Percentiles rank a stretch among this genome's conserved stretches.
Evolutionary conservation across 2,888 invertebrate species (phyloP).

Genomic region (Pristionchus exspectatus): DNA sequence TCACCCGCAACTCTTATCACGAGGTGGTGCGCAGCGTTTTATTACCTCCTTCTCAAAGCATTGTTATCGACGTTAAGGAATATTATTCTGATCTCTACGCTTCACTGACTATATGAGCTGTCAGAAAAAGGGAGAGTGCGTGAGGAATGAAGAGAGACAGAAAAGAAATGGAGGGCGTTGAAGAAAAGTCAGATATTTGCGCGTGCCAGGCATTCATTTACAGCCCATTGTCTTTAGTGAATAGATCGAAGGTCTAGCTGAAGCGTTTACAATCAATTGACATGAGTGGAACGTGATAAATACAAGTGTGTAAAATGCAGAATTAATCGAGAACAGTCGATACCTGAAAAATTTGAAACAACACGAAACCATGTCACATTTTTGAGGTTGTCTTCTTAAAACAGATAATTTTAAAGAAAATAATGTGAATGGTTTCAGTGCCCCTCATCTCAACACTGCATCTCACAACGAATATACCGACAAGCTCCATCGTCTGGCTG

Average conservation of each 20-base stretch:
- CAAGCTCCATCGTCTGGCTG: slow-evolving; percentile 24
- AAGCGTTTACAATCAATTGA: not conserved
- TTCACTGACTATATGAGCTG: too few relatives aligned
- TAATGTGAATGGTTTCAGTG: too few relatives aligned
- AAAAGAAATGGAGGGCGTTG: too few relatives aligned
- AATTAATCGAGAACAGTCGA: too few relatives aligned
- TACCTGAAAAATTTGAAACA: too few relatives aligned
- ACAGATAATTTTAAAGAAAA: too few relatives aligned
- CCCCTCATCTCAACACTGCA: not conserved
- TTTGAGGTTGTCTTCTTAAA: too few relatives aligned
- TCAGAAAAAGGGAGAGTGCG: not conserved
- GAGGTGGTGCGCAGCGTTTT: not conserved
- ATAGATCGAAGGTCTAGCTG: not conserved
- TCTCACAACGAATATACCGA: not conserved
- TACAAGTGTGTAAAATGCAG: too few relatives aligned
- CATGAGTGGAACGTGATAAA: not conserved
- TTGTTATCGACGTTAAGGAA: not conserved
- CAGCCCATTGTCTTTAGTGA: not conserved
- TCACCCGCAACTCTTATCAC: not conserved
- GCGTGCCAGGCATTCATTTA: not conserved
- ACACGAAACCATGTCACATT: too few relatives aligned
- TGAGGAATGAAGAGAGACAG: not conserved
- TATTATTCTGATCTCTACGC: too few relatives aligned
- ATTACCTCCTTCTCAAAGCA: not conserved
- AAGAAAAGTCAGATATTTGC: not conserved